These are phyloP conservation scores for Mechanitis messenoides DNA, from an alignment of 2,888 invertebrate genomes.

Conservation along the genomic window DNA sequence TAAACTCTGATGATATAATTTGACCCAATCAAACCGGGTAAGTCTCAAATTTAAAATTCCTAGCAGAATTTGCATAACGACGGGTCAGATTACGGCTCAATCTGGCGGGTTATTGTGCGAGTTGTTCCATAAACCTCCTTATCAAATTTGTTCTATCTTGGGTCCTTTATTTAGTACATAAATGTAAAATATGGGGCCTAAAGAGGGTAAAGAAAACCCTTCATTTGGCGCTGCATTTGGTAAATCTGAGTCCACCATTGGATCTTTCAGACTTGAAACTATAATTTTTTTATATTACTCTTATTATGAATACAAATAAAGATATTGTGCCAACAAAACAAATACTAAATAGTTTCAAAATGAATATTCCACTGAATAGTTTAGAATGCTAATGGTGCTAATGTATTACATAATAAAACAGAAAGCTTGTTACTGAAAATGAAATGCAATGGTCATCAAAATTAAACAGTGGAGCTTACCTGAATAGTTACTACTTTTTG, in stretches of 20 bases:
- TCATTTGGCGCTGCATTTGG: not conserved
- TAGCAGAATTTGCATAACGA: conserved; percentile 58
- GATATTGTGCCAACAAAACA: conserved; percentile 6
- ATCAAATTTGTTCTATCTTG: conserved; percentile 21
- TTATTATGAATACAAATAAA: not conserved
- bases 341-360: conserved; percentile 17
- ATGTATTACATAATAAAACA: conserved; percentile 22
- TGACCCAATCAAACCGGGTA: conserved; percentile 65
- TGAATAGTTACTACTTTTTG: not conserved
- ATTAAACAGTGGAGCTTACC: conserved; percentile 1
- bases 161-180: conserved; percentile 14
- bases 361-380: conserved; percentile 19
- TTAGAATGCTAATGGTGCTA: conserved; percentile 23
- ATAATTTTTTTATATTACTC: no score
- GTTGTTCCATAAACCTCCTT: conserved; percentile 17
- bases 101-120: conserved; percentile 34
- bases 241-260: conserved; percentile 8
- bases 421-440: conserved; percentile 21
- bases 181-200: conserved; percentile 5
- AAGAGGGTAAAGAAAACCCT: conserved; percentile 2
- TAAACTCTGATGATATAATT: conserved; percentile 54
- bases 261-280: no score
- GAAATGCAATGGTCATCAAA: conserved; percentile 10
- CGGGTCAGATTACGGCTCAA: conserved; percentile 52
- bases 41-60: conserved; percentile 57